Percentiles rank a stretch among this genome's conserved stretches.
Conservation (phyloP, 2,113 vertebrate species). For the Xenotilapia leptura region DNA sequence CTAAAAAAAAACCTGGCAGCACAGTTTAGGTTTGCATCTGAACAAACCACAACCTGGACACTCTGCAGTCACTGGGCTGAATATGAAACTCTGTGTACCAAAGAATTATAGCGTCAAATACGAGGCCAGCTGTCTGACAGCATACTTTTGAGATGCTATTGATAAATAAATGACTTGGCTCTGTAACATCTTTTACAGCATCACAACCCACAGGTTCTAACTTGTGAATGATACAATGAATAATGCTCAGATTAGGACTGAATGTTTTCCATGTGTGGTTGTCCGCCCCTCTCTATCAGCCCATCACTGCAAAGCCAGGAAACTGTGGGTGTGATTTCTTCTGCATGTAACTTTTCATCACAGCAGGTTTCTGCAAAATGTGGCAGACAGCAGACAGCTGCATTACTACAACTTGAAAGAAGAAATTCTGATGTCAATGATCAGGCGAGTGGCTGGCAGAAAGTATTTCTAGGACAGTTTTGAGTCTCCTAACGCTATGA, state of each 20-base stretch:
- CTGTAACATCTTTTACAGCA: neutral
- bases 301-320: neutral
- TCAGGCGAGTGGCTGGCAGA: neutral
- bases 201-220: neutral
- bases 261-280: neutral
- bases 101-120: neutral
- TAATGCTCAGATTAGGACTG: neutral
- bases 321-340: neutral
- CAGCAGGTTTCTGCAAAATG: neutral
- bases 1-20: neutral
- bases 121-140: neutral
- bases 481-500: neutral
- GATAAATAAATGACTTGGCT: neutral
- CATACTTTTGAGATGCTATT: neutral
- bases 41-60: neutral
- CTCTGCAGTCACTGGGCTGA: neutral
- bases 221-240: neutral
- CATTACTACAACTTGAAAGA: neutral
- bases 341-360: neutral
- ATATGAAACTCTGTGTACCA: neutral
- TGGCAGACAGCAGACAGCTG: neutral
- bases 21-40: neutral
- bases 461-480: neutral
- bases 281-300: neutral
- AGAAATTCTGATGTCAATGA: neutral